Conservation (phyloP, 2,113 vertebrate genomes). For the Penelope pileata region DNA sequence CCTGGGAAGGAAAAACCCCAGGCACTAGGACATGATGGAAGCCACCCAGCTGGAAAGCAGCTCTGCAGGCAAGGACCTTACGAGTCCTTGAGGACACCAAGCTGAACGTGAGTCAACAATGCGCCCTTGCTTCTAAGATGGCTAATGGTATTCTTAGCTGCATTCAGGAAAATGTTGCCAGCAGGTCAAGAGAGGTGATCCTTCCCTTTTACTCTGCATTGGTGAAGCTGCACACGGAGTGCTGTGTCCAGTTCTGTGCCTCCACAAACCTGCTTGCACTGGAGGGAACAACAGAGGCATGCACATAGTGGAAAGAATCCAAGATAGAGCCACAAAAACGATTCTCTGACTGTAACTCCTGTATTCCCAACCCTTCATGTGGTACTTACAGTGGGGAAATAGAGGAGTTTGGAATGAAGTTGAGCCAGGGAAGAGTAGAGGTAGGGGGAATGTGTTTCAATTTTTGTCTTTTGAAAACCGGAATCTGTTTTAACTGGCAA, state of each 20-base stretch:
- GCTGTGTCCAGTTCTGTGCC: neutral
- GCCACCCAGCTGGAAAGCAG: too few relatives aligned
- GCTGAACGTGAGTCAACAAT: too few relatives aligned
- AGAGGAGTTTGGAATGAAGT: neutral
- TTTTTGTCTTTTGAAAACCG: neutral
- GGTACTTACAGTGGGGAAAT: neutral
- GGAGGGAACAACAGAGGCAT: neutral
- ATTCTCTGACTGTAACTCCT: rapidly evolving
- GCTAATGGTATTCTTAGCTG: neutral
- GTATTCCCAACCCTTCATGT: neutral
- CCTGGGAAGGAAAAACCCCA: too few relatives aligned
- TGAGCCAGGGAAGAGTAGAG: neutral
- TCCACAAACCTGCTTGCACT: neutral
- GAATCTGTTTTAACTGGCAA: neutral
- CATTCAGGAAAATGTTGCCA: neutral
- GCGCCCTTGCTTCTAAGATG: too few relatives aligned
- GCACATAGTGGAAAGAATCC: neutral
- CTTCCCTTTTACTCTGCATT: neutral
- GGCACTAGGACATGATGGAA: too few relatives aligned
- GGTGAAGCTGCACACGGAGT: neutral
- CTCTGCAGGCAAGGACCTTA: too few relatives aligned
- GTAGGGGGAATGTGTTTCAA: neutral
- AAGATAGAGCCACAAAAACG: neutral
- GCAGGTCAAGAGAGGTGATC: neutral
- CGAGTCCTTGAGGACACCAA: too few relatives aligned